phyloP scores from a whole-genome alignment of 2,113 vertebrate species.

The Brachyhypopomus gauderio region DNA sequence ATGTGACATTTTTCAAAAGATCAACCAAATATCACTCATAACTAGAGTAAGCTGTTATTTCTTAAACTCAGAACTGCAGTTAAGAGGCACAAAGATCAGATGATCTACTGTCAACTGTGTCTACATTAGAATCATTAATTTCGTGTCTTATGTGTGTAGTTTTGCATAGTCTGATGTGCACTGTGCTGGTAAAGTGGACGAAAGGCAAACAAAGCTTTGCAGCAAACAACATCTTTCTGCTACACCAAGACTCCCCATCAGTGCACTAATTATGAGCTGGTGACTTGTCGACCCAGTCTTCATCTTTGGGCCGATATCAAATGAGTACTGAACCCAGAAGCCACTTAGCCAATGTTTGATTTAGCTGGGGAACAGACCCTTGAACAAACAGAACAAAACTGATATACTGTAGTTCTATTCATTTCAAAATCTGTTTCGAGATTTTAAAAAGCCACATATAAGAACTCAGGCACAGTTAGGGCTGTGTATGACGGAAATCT shows the following conservation, averaged over 20 bases:
- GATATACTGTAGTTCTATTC: neutral
- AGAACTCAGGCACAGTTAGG: neutral
- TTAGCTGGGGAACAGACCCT: neutral
- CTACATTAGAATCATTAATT: too few relatives aligned
- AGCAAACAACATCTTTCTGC: too few relatives aligned
- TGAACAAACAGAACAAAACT: neutral
- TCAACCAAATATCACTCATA: neutral
- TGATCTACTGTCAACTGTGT: neutral
- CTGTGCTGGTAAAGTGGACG: neutral
- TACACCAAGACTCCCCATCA: neutral
- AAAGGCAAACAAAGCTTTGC: neutral
- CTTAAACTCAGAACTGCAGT: too few relatives aligned
- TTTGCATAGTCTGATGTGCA: too few relatives aligned
- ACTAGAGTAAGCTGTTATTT: too few relatives aligned
- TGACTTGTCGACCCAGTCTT: neutral
- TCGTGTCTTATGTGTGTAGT: too few relatives aligned
- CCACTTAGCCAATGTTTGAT: neutral
- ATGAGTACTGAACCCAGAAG: neutral
- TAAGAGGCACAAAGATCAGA: too few relatives aligned
- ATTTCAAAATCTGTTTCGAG: neutral
- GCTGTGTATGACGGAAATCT: conserved; percentile 26
- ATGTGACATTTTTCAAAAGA: neutral
- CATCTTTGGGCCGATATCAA: neutral
- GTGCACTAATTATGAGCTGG: conserved; percentile 1
- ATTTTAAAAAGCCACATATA: neutral